These are phyloP conservation scores for Acanthiza pusilla DNA, from an alignment of 2,797 vertebrate genomes.

Conservation along the genomic window DNA sequence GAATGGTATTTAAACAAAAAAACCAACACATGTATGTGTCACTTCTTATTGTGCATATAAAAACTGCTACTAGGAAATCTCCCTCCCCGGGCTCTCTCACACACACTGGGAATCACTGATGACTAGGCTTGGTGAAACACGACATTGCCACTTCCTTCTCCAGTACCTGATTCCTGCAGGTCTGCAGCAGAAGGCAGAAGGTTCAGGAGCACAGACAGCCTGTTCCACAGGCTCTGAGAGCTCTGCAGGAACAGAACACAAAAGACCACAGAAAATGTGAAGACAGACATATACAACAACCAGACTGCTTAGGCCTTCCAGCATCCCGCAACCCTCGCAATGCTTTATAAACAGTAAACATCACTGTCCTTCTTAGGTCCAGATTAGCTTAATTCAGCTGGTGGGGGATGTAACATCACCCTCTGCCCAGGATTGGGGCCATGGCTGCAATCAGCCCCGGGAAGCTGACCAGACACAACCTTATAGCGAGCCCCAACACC, in stretches of 20 bases:
- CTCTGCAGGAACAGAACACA: conserved; percentile 76
- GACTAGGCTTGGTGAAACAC: background rate
- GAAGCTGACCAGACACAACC: background rate
- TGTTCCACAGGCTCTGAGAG: conserved; percentile 97
- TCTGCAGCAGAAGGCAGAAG: conserved; percentile 89
- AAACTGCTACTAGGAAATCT: background rate
- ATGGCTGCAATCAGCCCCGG: background rate
- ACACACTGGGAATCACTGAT: background rate
- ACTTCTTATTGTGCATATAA: background rate
- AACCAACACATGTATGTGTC: fast-evolving
- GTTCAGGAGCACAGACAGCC: conserved; percentile 94
- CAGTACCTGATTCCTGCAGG: conserved; percentile 88
- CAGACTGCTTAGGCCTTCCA: background rate
- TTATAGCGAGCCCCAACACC: fast-evolving
- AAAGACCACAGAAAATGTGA: background rate
- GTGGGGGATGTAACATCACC: background rate
- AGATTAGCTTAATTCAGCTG: background rate
- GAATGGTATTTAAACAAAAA: background rate
- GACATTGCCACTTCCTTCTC: background rate
- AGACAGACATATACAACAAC: background rate
- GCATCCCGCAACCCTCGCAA: background rate
- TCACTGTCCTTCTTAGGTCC: background rate
- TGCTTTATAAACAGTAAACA: background rate
- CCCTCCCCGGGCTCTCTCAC: background rate
- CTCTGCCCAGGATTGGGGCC: background rate